These are phyloP conservation scores for Phenganax marumi DNA, from an alignment of 92 coral and sea anemone genomes.

Conservation along the genomic window DNA sequence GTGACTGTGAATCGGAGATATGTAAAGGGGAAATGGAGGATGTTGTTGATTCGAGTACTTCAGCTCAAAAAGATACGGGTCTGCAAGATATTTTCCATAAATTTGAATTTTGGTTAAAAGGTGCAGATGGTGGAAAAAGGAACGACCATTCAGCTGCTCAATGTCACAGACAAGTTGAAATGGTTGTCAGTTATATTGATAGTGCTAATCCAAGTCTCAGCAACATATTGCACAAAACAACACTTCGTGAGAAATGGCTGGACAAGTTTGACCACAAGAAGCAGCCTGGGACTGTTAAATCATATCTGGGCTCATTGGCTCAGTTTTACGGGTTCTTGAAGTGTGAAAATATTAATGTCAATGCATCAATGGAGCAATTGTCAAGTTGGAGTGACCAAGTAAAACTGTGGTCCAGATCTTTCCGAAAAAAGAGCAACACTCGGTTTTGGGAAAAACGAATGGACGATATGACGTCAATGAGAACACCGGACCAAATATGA, in stretches of 20 bases:
- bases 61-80: neutral
- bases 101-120: slow-evolving; percentile 56
- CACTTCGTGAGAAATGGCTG: slow-evolving; percentile 49
- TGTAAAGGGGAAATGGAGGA: neutral
- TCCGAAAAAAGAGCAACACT: slow-evolving; percentile 29
- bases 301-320: too few relatives aligned
- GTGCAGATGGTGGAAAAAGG: slow-evolving; percentile 53
- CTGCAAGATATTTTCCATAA: neutral
- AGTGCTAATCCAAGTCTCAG: slow-evolving; percentile 28
- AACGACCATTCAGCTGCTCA: slow-evolving; percentile 39
- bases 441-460: too few relatives aligned
- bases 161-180: slow-evolving; percentile 41
- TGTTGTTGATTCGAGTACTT: neutral
- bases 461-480: slow-evolving; percentile 41
- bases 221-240: slow-evolving; percentile 37
- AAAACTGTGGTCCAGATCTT: too few relatives aligned
- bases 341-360: too few relatives aligned
- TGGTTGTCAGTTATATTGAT: slow-evolving; percentile 41
- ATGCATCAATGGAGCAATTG: too few relatives aligned
- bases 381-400: too few relatives aligned
- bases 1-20: neutral
- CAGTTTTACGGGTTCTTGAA: too few relatives aligned
- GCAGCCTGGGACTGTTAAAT: too few relatives aligned
- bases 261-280: slow-evolving; percentile 37
- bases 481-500: slow-evolving; percentile 43